Evolutionary conservation across 2,888 invertebrate genomes (phyloP).

Genomic region (Brenthis hecate): DNA sequence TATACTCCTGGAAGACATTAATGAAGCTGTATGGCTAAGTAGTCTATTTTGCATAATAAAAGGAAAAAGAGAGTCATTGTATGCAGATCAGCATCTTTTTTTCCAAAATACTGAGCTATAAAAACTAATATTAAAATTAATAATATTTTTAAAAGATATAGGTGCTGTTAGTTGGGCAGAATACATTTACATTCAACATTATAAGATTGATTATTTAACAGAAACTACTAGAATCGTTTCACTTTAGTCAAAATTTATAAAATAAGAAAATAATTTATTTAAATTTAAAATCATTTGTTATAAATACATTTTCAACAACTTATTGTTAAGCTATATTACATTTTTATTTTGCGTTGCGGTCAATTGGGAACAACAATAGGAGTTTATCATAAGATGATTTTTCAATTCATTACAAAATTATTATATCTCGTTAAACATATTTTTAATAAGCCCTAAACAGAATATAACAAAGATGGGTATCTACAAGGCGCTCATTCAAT

Average conservation of each 20-base stretch:
- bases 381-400: constrained; percentile 8
- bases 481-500: constrained; percentile 11
- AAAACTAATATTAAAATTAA: background rate
- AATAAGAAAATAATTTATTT: no score
- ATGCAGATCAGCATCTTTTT: background rate
- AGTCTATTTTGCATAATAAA: constrained; percentile 25
- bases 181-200: no score
- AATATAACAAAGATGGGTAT: background rate
- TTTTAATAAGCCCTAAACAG: background rate
- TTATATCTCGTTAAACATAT: background rate
- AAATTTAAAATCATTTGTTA: no score
- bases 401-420: background rate
- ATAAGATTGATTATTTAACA: no score
- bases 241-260: no score
- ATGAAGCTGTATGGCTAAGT: constrained; percentile 25
- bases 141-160: no score
- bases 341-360: constrained; percentile 11
- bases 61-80: constrained; percentile 12
- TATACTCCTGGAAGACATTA: background rate
- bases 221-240: no score
- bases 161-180: no score
- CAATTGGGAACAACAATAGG: constrained; percentile 24
- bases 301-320: background rate
- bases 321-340: background rate
- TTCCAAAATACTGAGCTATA: background rate